phyloP scores from a whole-genome alignment of 2,113 vertebrate genomes.

The Eolophus roseicapilla region DNA sequence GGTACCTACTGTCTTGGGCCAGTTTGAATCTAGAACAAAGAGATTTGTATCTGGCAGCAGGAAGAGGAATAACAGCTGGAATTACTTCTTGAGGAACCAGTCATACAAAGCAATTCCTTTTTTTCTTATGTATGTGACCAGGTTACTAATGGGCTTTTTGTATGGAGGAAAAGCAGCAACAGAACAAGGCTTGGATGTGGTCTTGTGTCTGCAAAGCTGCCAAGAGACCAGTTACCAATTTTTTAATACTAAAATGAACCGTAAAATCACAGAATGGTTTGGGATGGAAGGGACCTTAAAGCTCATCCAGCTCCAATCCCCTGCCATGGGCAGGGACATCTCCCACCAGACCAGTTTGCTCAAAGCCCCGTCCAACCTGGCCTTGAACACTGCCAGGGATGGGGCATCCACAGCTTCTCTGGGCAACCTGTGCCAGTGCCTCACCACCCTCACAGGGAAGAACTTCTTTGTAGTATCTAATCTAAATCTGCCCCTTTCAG shows the following conservation, averaged over 20 bases:
- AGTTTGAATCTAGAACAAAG: background rate
- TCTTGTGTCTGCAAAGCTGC: background rate
- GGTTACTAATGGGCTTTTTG: background rate
- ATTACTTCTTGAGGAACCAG: background rate
- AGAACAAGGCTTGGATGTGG: background rate
- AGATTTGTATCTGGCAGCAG: background rate
- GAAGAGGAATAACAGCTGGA: background rate
- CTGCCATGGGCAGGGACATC: background rate
- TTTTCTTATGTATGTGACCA: background rate
- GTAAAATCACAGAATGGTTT: background rate
- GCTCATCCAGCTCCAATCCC: background rate
- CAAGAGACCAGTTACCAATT: fast-evolving
- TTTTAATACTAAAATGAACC: background rate
- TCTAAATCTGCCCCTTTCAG: background rate
- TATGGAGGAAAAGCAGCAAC: background rate
- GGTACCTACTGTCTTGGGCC: background rate
- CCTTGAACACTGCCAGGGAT: background rate
- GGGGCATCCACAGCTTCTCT: background rate
- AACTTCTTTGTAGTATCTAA: background rate
- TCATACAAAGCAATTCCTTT: background rate
- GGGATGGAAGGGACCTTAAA: background rate
- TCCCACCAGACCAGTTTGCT: background rate
- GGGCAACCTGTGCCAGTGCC: background rate
- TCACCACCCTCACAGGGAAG: background rate
- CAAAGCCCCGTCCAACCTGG: background rate